Percentiles rank a stretch among this genome's conserved stretches.
These are phyloP conservation scores for Siderastrea radians DNA, from an alignment of 92 coral and sea anemone species.

Conservation along the genomic window DNA sequence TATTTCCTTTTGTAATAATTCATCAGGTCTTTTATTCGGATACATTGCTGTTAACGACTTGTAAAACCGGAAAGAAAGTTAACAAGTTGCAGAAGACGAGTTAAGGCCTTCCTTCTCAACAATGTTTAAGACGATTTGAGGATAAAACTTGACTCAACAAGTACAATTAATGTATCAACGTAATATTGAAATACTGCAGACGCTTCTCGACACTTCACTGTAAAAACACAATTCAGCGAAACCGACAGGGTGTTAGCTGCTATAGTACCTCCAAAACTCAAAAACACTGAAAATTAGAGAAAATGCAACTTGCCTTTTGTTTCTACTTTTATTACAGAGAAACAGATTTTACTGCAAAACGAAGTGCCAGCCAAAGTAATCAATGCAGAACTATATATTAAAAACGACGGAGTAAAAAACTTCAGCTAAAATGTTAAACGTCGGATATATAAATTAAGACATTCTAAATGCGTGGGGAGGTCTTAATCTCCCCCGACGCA, in stretches of 20 bases:
- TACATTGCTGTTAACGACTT: conserved; percentile 19
- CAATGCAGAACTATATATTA: neutral
- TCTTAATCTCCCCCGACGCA: neutral
- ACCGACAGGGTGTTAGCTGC: too few species aligned
- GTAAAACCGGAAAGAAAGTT: conserved; percentile 35
- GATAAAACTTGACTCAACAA: neutral
- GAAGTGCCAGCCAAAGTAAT: neutral
- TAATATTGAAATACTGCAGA: too few species aligned
- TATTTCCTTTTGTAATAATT: neutral
- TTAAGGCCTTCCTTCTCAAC: neutral
- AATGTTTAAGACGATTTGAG: conserved; percentile 13
- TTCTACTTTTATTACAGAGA: too few species aligned
- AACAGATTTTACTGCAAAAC: too few species aligned
- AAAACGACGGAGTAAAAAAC: neutral
- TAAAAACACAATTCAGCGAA: neutral
- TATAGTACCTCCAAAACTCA: too few species aligned
- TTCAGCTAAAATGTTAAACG: neutral
- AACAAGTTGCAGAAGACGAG: neutral
- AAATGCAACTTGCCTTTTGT: neutral
- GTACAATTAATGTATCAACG: neutral
- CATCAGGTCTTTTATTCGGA: neutral
- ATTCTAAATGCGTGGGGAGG: neutral
- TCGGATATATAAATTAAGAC: too few species aligned
- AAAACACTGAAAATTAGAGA: neutral
- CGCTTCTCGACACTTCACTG: neutral